Conservation (phyloP, 2,797 vertebrate genomes). For the Ambastaia sidthimunki region DNA sequence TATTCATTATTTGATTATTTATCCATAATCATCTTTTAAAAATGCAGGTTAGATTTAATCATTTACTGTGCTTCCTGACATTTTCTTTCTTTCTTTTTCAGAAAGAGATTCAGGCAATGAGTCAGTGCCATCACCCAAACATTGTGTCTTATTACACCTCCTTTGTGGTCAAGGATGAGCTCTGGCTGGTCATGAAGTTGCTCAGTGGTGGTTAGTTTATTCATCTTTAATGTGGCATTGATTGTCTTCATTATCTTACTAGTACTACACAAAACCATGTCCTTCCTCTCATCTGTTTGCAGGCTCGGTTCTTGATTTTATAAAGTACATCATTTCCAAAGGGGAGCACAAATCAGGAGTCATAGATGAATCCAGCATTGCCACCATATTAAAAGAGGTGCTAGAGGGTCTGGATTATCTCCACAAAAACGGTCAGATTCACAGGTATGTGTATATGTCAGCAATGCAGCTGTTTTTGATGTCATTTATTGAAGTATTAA, state of each 20-base stretch:
- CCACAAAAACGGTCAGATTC: slow-evolving; percentile 97
- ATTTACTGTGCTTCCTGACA: background rate
- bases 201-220: slow-evolving; percentile 91
- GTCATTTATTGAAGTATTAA: background rate
- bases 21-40: background rate
- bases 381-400: slow-evolving; percentile 97
- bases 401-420: slow-evolving; percentile 96
- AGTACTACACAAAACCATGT: background rate
- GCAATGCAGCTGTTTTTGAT: background rate
- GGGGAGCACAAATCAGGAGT: slow-evolving; percentile 91
- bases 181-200: slow-evolving; percentile 98
- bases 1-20: too few relatives aligned
- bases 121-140: slow-evolving; percentile 96
- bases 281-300: slow-evolving; percentile 37
- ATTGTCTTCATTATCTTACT: background rate
- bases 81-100: slow-evolving; percentile 68
- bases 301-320: slow-evolving; percentile 99
- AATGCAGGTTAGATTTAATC: background rate
- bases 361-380: slow-evolving; percentile 93
- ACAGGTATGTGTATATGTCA: slow-evolving; percentile 80
- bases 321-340: slow-evolving; percentile 92
- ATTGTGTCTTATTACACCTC: slow-evolving; percentile 98
- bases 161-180: slow-evolving; percentile 96
- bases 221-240: background rate
- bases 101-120: slow-evolving; percentile 99